Evolutionary conservation across 37 sponge, comb jelly and placozoan species (phyloP).

Genomic region (Cliona cf. orientalis): DNA sequence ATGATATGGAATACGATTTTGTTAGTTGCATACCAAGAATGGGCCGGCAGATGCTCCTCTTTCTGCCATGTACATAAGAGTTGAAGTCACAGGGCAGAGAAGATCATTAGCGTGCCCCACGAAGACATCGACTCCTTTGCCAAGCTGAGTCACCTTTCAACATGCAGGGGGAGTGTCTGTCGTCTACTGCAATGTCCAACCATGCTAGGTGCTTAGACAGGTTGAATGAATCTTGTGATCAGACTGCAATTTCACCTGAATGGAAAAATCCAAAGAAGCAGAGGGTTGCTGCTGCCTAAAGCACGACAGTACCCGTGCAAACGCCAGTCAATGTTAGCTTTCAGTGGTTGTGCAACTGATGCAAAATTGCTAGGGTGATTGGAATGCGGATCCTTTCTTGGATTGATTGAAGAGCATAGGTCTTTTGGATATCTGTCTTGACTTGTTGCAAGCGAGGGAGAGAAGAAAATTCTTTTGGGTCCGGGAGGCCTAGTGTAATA

Average conservation of each 20-base stretch:
- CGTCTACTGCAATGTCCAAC: slow-evolving; percentile 36
- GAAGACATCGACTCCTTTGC: slow-evolving; percentile 43
- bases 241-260: slow-evolving; percentile 21
- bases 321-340: not conserved
- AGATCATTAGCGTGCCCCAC: slow-evolving; percentile 8
- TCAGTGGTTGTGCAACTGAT: slow-evolving; percentile 1
- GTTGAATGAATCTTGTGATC: slow-evolving; percentile 5
- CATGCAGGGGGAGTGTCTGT: slow-evolving; percentile 2
- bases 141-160: slow-evolving; percentile 29
- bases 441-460: slow-evolving; percentile 42
- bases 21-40: slow-evolving; percentile 9
- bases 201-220: slow-evolving; percentile 19
- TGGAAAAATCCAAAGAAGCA: slow-evolving; percentile 65
- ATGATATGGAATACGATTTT: not conserved
- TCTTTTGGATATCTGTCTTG: slow-evolving; percentile 28
- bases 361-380: slow-evolving; percentile 31
- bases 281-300: slow-evolving; percentile 45
- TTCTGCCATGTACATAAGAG: slow-evolving; percentile 10
- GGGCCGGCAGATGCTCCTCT: not conserved
- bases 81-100: slow-evolving; percentile 44
- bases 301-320: slow-evolving; percentile 10
- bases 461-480: slow-evolving; percentile 33
- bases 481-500: slow-evolving; percentile 26
- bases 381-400: slow-evolving; percentile 21
- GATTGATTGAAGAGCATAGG: not conserved